Conservation (phyloP, 2,888 invertebrate species). For the Volucella inanis region DNA sequence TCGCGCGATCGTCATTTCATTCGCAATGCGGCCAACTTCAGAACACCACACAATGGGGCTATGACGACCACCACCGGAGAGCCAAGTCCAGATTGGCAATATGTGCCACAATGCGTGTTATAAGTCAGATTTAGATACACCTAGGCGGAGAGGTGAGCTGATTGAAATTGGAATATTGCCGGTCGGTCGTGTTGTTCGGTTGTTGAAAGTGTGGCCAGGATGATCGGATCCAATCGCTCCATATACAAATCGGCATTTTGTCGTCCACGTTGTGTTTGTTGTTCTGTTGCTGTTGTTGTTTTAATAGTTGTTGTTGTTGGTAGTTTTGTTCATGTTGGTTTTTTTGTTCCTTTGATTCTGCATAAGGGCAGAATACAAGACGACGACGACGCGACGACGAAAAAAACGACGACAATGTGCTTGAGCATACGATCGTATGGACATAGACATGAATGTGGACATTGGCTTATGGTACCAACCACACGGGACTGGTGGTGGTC, state of each 20-base stretch:
- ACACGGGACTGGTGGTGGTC: slow-evolving; percentile 29
- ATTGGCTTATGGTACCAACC: slow-evolving; percentile 20
- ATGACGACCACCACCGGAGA: slow-evolving; percentile 64
- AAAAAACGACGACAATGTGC: slow-evolving; percentile 16
- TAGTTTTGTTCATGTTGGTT: slow-evolving; percentile 33
- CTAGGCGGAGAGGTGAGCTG: slow-evolving; percentile 73
- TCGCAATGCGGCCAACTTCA: slow-evolving; percentile 66
- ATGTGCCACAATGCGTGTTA: slow-evolving; percentile 75
- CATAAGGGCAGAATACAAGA: slow-evolving; percentile 53
- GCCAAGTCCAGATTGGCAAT: slow-evolving; percentile 56
- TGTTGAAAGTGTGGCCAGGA: slow-evolving; percentile 68
- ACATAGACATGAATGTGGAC: slow-evolving; percentile 36
- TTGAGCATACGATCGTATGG: background rate
- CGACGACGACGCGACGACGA: slow-evolving; percentile 28
- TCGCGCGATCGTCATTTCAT: slow-evolving; percentile 46
- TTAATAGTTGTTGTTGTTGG: no score
- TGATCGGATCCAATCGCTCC: slow-evolving; percentile 73
- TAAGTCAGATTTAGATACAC: slow-evolving; percentile 75
- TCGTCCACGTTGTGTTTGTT: slow-evolving; percentile 49
- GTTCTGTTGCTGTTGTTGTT: no score
- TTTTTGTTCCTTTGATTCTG: slow-evolving; percentile 47
- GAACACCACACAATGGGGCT: slow-evolving; percentile 61
- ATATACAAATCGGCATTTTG: slow-evolving; percentile 74
- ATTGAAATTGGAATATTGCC: slow-evolving; percentile 75
- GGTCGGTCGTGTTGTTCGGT: slow-evolving; percentile 43